Conservation (phyloP, 2,888 invertebrate species). For the Mystacides longicornis region DNA sequence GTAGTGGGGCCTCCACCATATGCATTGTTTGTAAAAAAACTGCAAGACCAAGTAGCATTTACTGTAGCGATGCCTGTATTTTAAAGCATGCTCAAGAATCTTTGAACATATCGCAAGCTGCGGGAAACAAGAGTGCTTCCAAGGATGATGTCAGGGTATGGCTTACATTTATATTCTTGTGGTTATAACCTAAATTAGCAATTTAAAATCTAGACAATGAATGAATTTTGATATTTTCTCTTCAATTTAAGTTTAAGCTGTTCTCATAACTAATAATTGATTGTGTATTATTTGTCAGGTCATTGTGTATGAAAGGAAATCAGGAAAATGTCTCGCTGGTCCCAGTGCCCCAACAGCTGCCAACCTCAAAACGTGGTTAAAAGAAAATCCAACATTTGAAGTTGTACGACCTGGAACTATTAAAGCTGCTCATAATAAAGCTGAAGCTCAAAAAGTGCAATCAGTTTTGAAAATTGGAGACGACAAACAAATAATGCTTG, state of each 20-base stretch:
- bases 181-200: too few relatives aligned
- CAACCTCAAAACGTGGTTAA: slow-evolving; percentile 75
- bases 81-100: slow-evolving; percentile 75
- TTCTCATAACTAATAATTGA: slow-evolving; percentile 9
- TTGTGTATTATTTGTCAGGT: slow-evolving; percentile 40
- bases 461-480: slow-evolving; percentile 27
- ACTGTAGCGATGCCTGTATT: slow-evolving; percentile 85
- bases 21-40: slow-evolving; percentile 76
- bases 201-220: too few relatives aligned
- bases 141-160: background rate
- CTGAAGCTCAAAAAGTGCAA: slow-evolving; percentile 24
- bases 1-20: slow-evolving; percentile 38
- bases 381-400: slow-evolving; percentile 82
- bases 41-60: slow-evolving; percentile 74
- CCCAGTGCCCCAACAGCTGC: slow-evolving; percentile 76
- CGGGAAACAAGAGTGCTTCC: background rate
- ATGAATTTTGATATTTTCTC: too few relatives aligned
- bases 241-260: too few relatives aligned
- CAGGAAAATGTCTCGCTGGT: slow-evolving; percentile 67
- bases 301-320: slow-evolving; percentile 76
- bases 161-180: background rate
- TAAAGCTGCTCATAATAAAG: slow-evolving; percentile 32
- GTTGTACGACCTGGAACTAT: slow-evolving; percentile 62
- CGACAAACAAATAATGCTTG: slow-evolving; percentile 20
- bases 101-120: slow-evolving; percentile 27